Percentiles rank a stretch among this genome's conserved stretches.
These are phyloP conservation scores for Hydrophis major DNA, from an alignment of 2,797 vertebrate genomes.

Conservation along the genomic window DNA sequence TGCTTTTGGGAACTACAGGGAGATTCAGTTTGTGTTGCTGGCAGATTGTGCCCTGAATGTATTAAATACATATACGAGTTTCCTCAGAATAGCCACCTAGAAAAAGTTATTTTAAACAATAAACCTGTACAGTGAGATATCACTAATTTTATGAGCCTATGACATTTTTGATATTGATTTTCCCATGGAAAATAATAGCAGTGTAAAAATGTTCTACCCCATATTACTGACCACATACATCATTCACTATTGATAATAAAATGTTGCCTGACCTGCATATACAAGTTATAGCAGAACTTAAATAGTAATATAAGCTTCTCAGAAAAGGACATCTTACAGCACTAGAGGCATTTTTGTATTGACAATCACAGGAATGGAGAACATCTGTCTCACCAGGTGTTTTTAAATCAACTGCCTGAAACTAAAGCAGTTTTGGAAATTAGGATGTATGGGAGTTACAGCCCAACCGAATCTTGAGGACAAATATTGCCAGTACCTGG, in stretches of 20 bases:
- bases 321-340: background rate
- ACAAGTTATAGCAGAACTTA: background rate
- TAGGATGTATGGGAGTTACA: background rate
- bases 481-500: background rate
- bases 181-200: background rate
- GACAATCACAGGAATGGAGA: background rate
- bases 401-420: background rate
- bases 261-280: background rate
- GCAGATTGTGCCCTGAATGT: background rate
- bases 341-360: background rate
- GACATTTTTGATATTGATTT: background rate
- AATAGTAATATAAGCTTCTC: background rate
- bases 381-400: background rate
- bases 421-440: background rate
- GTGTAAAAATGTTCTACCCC: background rate
- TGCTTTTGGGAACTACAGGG: background rate
- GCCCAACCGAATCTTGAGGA: background rate
- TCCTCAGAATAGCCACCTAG: background rate
- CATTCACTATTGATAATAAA: background rate
- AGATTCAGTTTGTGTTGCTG: background rate
- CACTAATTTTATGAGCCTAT: background rate
- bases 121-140: background rate
- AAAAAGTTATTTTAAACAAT: background rate
- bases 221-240: background rate
- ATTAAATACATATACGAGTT: background rate